Conservation (phyloP, 2,113 vertebrate species). For the Polyodon spathula region DNA sequence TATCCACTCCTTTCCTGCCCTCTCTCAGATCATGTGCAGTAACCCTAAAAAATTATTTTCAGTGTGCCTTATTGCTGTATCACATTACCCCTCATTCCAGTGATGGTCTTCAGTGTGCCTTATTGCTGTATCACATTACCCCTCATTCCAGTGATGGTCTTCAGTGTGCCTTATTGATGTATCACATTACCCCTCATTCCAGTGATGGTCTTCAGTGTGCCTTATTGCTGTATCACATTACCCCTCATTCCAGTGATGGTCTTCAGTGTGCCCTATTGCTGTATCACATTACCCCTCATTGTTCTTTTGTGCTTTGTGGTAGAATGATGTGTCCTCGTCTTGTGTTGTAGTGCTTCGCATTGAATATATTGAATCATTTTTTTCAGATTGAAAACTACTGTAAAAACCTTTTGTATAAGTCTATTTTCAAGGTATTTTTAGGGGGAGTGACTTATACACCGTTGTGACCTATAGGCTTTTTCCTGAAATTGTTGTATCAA, state of each 20-base stretch:
- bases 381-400: too few species aligned
- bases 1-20: constrained; percentile 18
- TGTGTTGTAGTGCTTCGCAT: too few species aligned
- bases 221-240: constrained; percentile 20
- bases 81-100: constrained; percentile 19
- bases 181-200: constrained; percentile 19
- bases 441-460: too few species aligned
- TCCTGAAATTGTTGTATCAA: too few species aligned
- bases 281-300: constrained; percentile 19
- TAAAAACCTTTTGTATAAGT: too few species aligned
- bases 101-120: constrained; percentile 17
- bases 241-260: constrained; percentile 18
- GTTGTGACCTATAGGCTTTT: too few species aligned
- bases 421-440: too few species aligned
- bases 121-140: constrained; percentile 21
- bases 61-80: constrained; percentile 21
- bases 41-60: constrained; percentile 21
- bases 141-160: constrained; percentile 21
- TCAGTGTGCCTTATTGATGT: constrained; percentile 21
- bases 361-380: too few species aligned
- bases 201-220: constrained; percentile 23
- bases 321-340: too few species aligned
- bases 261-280: constrained; percentile 23
- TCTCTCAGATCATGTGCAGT: constrained; percentile 25
- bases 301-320: too few species aligned